Percentiles rank a stretch among this genome's conserved stretches.
Conservation (phyloP, 2,797 vertebrate species). For the Megaceryle alcyon region DNA sequence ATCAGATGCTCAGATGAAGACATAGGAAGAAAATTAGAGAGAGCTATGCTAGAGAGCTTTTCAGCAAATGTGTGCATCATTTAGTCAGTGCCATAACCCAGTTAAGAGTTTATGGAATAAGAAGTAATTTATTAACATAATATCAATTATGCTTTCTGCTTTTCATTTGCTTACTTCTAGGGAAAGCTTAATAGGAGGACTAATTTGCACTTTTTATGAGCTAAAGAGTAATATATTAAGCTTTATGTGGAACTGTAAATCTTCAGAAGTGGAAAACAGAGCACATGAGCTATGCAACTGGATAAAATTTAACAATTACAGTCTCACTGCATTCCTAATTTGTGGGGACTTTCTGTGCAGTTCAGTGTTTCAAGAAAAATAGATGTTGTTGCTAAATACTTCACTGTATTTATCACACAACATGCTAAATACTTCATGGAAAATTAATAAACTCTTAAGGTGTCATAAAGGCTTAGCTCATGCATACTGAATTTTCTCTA, state of each 20-base stretch:
- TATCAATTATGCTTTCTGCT: neutral
- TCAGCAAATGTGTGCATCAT: neutral
- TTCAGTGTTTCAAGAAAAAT: neutral
- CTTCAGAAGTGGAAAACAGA: neutral
- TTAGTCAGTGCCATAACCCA: neutral
- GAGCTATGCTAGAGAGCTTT: neutral
- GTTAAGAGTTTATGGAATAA: neutral
- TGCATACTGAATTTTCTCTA: neutral
- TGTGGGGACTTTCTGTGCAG: neutral
- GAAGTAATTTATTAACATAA: constrained; percentile 32
- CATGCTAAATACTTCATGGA: neutral
- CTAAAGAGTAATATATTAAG: constrained; percentile 54
- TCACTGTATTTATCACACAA: neutral
- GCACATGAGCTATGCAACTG: neutral
- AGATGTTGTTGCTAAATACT: neutral
- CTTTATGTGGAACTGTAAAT: constrained; percentile 47
- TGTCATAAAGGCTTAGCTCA: neutral
- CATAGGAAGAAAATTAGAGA: neutral
- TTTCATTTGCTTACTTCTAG: constrained; percentile 4
- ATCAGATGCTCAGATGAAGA: neutral
- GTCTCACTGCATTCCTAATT: neutral
- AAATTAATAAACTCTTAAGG: neutral
- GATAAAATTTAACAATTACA: neutral
- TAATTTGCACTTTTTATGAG: constrained; percentile 44
- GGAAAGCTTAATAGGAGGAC: neutral